Base-by-base conservation (phyloP, 2,888 invertebrate species). In the Teleogryllus oceanicus region DNA sequence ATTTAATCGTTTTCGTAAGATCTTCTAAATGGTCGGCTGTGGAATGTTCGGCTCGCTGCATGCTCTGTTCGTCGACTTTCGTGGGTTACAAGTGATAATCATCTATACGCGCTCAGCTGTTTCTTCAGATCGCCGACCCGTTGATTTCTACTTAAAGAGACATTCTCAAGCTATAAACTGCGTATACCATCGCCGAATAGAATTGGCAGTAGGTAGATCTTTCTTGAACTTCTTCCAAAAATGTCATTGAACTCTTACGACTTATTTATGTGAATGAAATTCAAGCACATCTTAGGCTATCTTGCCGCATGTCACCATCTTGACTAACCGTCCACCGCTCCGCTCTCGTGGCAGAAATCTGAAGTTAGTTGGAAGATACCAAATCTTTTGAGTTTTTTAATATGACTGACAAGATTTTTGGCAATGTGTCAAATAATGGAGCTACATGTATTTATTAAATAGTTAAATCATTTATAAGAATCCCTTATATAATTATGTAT, bases 121-220 rank as follows among this genome's bases (percentile, higher is more conserved):
- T 21, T 21, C 21, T 21, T 21, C 21, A 21, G 21, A 5, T 2
- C 77, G 78, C 12, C 75, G 74, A 79, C 75, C 49, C 49, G 77
- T 16, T 76, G 62, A 80, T 78, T 80, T 77, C n/a, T 75, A 74
- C 80, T 78, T 80, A 78, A 62, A 80, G 74, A 80, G 49, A 50
- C 74, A 80, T 77, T 74, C 80, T 80, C 77, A 24, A 80, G 74
- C 24, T 80, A 11, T 37, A 77, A 80, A 77, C 78, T 77, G 76
- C 74, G 77, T 11, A 50, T 80, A 77, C 77, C 80, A 77, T 77
- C 80, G n/a, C 49, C 49, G 74, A 76, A 79, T 79, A 76, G 50
- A 76, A n/a, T 76, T 79, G 37, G 76, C 21, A 50, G 76, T 50
- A 21, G 50, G 62, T 37, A 37, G n/a, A 51, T 80, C 49, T 80